phyloP scores from a whole-genome alignment of 2,113 vertebrate species.

The Ictalurus punctatus region DNA sequence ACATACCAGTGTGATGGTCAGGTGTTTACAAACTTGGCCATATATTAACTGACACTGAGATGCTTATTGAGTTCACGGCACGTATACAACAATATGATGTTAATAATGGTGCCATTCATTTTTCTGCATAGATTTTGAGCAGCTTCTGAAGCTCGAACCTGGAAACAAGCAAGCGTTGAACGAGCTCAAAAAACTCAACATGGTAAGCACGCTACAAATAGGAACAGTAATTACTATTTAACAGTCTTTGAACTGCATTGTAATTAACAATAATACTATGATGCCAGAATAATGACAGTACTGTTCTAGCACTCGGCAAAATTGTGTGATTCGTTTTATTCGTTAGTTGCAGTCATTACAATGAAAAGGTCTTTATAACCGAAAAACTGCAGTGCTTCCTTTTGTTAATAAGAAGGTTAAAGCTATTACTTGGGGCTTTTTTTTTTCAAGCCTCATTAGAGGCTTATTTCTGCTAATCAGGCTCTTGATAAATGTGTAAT shows the following conservation, averaged over 20 bases:
- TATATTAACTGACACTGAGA: neutral
- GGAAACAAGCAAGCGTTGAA: constrained; percentile 92
- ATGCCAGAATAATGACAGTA: neutral
- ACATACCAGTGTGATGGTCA: too few species aligned
- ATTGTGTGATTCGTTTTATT: neutral
- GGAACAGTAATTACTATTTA: neutral
- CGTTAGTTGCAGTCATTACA: neutral
- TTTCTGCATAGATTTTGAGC: constrained; percentile 83
- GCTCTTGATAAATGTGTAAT: neutral
- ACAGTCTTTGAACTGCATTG: neutral
- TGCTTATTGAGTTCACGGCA: neutral
- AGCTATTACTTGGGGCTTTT: neutral
- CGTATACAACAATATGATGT: neutral
- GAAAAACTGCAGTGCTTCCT: neutral
- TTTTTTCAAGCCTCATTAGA: neutral
- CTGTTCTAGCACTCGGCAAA: neutral
- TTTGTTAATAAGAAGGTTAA: neutral
- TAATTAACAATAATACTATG: neutral
- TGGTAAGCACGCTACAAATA: constrained; percentile 64
- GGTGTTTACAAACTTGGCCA: neutral
- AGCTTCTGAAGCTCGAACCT: constrained; percentile 87
- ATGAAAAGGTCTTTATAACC: neutral
- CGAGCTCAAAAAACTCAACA: constrained; percentile 86
- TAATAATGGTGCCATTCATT: neutral
- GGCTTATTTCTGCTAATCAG: neutral